Evolutionary conservation across 2,113 vertebrate species (phyloP), one percentile per base, ranked within the genome.

Genomic region (Notothenia coriiceps): DNA sequence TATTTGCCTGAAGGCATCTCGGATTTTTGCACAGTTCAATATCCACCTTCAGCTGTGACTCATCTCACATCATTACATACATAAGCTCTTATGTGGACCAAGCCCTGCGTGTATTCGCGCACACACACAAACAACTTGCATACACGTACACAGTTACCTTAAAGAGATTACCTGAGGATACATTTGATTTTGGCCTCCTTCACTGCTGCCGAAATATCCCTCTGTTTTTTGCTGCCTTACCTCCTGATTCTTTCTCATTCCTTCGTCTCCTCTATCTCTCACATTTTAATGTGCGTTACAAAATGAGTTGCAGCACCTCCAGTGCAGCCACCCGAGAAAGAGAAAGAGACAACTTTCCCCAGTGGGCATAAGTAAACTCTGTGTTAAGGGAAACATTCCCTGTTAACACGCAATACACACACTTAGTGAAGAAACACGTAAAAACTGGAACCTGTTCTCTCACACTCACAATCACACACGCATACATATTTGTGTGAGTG

Each of bases 11-110:
- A 70, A 86, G 74, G 76, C 59, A 74, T 77, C 63, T 50, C 51
- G 61, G 72, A 68, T 83, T 84, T 49, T 74, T 70, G 49, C 60
- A 57, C 51, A 54, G 74, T 83, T 84, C 78, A 86, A 79, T 4
- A 84, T 77, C 72, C 51, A 81, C 71, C 65, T 83, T 87, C 74
- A 80, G 67, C 64, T 81, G 35, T 88, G 84, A 87, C 82, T 83
- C 82, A 89, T 73, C 70, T 64, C 75, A 69, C 71, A 79, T 79
- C 60, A 55, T 49, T 66, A 60, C 64, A 79, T 52, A 62, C 25
- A 0, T 35, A 77, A 70, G 68, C 60, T 71, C 18, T 65, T 61
- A 56, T 71, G 57, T 80, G 68, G 46, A 71, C 56, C 40, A 14
- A 1, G 47, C 40, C 15, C 52, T 64, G 63, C 35, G 49, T 59